Evolutionary conservation across 2,797 vertebrate species (phyloP).

Genomic region (Hirundo rustica): DNA sequence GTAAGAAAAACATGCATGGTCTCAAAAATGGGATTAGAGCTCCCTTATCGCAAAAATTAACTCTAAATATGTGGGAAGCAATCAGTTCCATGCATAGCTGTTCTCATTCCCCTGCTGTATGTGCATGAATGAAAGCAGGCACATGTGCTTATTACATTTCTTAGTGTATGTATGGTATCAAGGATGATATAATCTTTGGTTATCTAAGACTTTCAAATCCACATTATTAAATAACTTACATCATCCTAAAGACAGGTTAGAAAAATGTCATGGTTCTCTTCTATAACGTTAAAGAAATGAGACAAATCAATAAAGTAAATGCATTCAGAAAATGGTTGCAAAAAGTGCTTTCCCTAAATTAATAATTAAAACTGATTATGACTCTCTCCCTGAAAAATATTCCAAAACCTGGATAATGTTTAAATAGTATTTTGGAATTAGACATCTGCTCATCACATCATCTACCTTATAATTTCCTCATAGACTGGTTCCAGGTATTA

Average conservation of each 20-base stretch:
- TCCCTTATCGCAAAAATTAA: background rate
- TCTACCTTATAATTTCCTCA: background rate
- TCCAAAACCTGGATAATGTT: background rate
- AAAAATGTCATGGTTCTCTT: background rate
- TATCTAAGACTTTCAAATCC: conserved; percentile 1
- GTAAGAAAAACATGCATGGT: background rate
- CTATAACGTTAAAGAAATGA: background rate
- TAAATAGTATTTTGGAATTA: background rate
- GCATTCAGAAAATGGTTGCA: background rate
- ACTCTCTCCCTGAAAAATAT: background rate
- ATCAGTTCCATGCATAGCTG: background rate
- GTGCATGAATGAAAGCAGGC: background rate
- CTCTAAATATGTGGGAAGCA: background rate
- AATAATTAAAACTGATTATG: background rate
- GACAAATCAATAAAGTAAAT: background rate
- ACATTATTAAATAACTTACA: background rate
- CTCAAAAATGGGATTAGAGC: background rate
- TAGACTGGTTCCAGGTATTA: background rate
- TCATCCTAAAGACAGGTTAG: background rate
- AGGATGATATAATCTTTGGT: background rate
- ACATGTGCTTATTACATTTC: background rate
- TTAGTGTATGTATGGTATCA: background rate
- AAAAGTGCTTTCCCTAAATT: background rate
- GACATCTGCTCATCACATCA: background rate
- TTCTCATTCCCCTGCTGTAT: background rate